Conservation (phyloP, 2,797 vertebrate genomes). For the Paramormyrops hopkinsi region DNA sequence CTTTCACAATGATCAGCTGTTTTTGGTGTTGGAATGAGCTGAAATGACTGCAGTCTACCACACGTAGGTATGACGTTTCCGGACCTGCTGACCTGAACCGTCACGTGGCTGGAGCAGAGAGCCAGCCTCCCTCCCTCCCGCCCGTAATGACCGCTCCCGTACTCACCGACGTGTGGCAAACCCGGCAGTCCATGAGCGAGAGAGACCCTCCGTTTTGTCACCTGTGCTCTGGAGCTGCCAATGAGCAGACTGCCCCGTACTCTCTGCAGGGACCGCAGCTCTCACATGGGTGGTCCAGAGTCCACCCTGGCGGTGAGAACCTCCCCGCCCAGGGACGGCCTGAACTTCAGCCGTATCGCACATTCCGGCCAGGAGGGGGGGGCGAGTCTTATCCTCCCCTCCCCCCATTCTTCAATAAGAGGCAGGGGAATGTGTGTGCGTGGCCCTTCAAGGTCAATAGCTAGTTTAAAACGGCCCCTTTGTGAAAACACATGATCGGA, state of each 20-base stretch:
- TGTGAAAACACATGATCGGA: background rate
- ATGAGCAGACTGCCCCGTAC: background rate
- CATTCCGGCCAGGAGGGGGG: background rate
- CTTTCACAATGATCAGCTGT: background rate
- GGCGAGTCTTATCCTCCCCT: background rate
- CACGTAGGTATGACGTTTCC: background rate
- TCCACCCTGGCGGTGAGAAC: background rate
- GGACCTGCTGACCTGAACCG: background rate
- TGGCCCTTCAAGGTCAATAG: background rate
- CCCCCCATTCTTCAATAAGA: background rate
- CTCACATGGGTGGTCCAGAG: background rate
- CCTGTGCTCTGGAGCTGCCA: background rate
- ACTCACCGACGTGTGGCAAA: background rate
- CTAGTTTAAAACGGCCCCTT: background rate
- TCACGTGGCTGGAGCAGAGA: background rate
- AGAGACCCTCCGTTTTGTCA: background rate
- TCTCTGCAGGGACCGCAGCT: background rate
- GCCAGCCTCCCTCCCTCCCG: too few relatives aligned
- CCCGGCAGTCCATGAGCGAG: background rate
- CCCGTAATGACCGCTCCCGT: background rate
- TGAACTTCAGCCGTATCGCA: background rate
- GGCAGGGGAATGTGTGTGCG: background rate
- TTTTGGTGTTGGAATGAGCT: background rate
- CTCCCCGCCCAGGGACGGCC: background rate
- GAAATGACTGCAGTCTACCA: background rate